A percentile compares a stretch with the other conserved stretches of the same genome.
These are phyloP conservation scores for Oostethus manadensis DNA, from an alignment of 2,113 vertebrate genomes.

Conservation along the genomic window DNA sequence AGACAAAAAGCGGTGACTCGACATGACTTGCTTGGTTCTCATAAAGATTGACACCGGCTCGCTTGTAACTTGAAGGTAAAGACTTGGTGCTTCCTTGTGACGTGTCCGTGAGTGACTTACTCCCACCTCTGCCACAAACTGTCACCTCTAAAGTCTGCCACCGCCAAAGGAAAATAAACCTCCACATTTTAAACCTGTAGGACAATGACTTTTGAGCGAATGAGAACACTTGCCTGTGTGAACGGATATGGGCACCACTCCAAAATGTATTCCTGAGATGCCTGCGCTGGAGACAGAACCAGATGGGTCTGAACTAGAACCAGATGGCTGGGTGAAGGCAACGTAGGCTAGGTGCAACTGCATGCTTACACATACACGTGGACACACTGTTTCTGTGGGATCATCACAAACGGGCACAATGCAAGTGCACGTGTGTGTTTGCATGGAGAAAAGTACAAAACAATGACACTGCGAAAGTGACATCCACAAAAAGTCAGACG, in stretches of 20 bases:
- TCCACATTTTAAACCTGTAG: constrained; percentile 54
- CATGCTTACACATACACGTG: constrained; percentile 37
- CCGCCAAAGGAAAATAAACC: constrained; percentile 30
- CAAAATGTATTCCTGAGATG: constrained; percentile 78
- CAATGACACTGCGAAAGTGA: neutral
- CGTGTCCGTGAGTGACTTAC: no score
- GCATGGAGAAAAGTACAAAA: constrained; percentile 8
- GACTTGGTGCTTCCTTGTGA: no score
- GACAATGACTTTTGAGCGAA: constrained; percentile 73
- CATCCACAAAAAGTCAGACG: neutral
- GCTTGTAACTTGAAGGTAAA: no score
- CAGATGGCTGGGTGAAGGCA: constrained; percentile 69
- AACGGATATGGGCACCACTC: constrained; percentile 77
- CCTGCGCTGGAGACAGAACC: constrained; percentile 72
- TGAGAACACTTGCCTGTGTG: constrained; percentile 76
- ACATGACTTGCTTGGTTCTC: no score
- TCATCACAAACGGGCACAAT: neutral
- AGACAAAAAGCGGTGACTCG: no score
- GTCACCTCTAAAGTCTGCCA: constrained; percentile 28
- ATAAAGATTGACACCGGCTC: no score
- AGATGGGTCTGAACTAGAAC: constrained; percentile 78
- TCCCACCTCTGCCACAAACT: no score
- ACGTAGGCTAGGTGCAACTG: constrained; percentile 47
- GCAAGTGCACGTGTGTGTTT: constrained; percentile 1
- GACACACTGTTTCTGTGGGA: neutral